These are phyloP conservation scores for Squalus acanthias DNA, from an alignment of 2,797 vertebrate genomes.

Conservation along the genomic window DNA sequence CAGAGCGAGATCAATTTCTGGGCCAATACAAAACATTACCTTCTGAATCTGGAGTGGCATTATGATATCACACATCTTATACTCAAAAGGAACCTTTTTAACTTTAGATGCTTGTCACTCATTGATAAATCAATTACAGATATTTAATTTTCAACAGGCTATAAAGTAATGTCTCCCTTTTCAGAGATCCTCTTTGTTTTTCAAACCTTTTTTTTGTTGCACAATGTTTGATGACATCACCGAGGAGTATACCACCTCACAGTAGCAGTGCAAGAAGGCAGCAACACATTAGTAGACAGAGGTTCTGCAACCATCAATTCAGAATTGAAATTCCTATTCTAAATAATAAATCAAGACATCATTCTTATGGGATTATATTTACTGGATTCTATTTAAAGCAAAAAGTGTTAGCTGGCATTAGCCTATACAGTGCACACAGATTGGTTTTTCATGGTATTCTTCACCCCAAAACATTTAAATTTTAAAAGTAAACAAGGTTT, in stretches of 20 bases:
- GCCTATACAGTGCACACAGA: neutral
- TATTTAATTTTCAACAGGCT: neutral
- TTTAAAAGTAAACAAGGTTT: neutral
- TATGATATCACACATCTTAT: neutral
- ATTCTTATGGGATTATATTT: neutral
- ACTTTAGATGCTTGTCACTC: neutral
- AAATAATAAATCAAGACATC: conserved; percentile 14
- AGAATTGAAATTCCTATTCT: neutral
- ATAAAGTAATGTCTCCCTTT: neutral
- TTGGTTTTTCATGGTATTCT: neutral
- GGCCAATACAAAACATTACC: neutral
- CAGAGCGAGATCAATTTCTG: too few species aligned
- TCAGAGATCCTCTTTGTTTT: neutral
- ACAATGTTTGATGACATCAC: neutral
- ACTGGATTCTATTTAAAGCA: neutral
- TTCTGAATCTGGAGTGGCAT: neutral
- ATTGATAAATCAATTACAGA: neutral
- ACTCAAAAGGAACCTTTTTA: neutral
- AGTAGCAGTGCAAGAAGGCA: neutral
- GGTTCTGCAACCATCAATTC: neutral
- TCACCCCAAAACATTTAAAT: neutral
- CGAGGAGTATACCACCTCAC: neutral
- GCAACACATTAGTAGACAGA: neutral
- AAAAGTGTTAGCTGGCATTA: neutral
- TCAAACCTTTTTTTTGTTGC: neutral